Evolutionary conservation across 1,140 invertebrate genomes (phyloP), one percentile per base, ranked within the genome.

Genomic region (Pseudobourletiella spinata): DNA sequence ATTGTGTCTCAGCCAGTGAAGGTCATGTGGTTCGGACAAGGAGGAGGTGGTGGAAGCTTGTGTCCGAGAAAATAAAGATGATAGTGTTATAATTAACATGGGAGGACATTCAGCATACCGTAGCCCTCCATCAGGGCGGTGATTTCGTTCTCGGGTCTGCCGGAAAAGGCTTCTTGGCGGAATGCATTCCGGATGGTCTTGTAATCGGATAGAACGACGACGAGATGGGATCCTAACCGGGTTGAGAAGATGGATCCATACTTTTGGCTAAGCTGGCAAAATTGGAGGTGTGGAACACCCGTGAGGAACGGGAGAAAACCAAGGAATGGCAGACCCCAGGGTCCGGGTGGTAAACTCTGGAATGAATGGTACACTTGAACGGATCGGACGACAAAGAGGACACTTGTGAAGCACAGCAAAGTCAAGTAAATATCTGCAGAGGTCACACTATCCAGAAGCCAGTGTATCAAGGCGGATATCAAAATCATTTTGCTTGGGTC

Each of bases 121-220:
- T 89, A 91, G 70, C 89, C 90, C 71, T 86, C 87, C 26, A 94
- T 79, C n/a, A 91, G 87, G 67, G 85, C 83, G 77, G 84, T 89
- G 69, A 93, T 84, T 43, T 88, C 86, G 15, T 84, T 89, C 68
- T 84, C 83, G 16, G 91, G 91, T 54, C 90, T 80, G 26, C 86
- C 89, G 62, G 86, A 88, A 76, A 93, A 91, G 69, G 90, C 88
- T 70, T 89, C 87, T 18, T 83, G 81, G 0, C 85, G 78, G 74
- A 95, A 94, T 20, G 88, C 83, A 71, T 92, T 86, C 55, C 88
- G 78, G 64, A 95, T 91, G 68, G 85, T 77, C 68, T 84, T 83
- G 72, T 89, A 86, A 76, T 94, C 90, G 75, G 85, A 89, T 60
- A 94, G 77, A 6, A 94, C 86, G 16, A 94, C 85, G 11, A 88